Evolutionary conservation across 1,140 invertebrate species (phyloP), one percentile per base, ranked within the genome.

Genomic region (Macrotrachela quadricornifera): DNA sequence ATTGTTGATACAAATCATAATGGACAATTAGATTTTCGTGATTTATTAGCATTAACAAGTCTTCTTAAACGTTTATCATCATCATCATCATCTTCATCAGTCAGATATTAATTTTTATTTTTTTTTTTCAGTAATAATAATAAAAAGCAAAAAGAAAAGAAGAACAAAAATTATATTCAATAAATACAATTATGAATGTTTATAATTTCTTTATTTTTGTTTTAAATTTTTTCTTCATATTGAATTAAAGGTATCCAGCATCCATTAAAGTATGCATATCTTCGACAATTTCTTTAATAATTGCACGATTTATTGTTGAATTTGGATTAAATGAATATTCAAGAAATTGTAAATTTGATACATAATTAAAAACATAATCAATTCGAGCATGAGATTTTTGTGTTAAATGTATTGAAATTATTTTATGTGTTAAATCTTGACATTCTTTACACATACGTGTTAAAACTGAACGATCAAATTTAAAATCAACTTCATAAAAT

Each of bases 401-500:
- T 1, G 84, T 86, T 2, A 87, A 72, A 65, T 90, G 84, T 36
- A 77, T 74, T 56, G 75, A 74, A 17, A 87, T 81, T 43, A 91
- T 74, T 14, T 69, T 69, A 57, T 78, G 78, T n/a, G 88, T 72
- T 17, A 79, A 68, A 54, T 63, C 68, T 50, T 76, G 76, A 59
- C 77, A 82, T 63, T 79, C 81, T 55, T 73, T 75, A 15, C 87
- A 68, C 18, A 63, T 61, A 52, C 64, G 61, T 16, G 76, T 73
- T 56, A 90, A 67, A 65, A 82, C 87, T 40, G 74, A 73, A 54
- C 79, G 74, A 62, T 91, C 85, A 62, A 85, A 88, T 56, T 81
- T 85, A 65, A 82, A 88, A 49, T 88, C 85, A 37, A 88, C 78
- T 61, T 76, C 82, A 64, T 82, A 79, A 65, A 87, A 87, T 48